These are phyloP conservation scores for Meloe dianella DNA, from an alignment of 2,888 invertebrate species.

Conservation along the genomic window DNA sequence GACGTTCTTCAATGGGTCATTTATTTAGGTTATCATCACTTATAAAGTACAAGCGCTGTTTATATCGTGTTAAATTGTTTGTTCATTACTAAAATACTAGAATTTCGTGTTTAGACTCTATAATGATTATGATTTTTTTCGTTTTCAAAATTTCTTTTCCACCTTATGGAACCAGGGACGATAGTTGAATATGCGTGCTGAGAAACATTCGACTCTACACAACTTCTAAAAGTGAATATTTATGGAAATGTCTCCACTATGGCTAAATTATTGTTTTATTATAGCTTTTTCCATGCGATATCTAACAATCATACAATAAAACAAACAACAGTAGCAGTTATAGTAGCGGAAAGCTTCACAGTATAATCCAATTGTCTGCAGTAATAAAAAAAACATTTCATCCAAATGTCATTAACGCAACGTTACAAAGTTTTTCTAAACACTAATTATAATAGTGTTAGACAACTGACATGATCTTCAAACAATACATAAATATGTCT, in stretches of 20 bases:
- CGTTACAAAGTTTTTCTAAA: not conserved
- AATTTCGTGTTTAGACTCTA: constrained; percentile 24
- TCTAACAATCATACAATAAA: constrained; percentile 14
- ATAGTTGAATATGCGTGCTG: constrained; percentile 38
- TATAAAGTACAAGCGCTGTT: constrained; percentile 14
- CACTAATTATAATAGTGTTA: not conserved
- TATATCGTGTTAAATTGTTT: constrained; percentile 28
- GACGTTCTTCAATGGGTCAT: constrained; percentile 21
- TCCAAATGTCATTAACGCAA: not conserved
- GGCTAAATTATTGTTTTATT: constrained; percentile 33
- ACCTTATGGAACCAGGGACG: not conserved
- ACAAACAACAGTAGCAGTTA: not conserved
- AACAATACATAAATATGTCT: not conserved
- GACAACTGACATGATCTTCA: not conserved
- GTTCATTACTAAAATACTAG: constrained; percentile 24
- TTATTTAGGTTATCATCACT: constrained; percentile 23
- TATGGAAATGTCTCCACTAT: constrained; percentile 42
- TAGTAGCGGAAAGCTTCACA: constrained; percentile 13
- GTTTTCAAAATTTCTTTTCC: not conserved
- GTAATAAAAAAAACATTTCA: constrained; percentile 6
- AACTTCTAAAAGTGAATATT: constrained; percentile 37
- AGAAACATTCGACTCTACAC: constrained; percentile 40
- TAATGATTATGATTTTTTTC: constrained; percentile 21
- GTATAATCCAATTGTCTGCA: constrained; percentile 19
- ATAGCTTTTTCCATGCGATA: constrained; percentile 38